These are phyloP conservation scores for Rhagonycha lutea DNA, from an alignment of 2,888 invertebrate species.

Conservation along the genomic window DNA sequence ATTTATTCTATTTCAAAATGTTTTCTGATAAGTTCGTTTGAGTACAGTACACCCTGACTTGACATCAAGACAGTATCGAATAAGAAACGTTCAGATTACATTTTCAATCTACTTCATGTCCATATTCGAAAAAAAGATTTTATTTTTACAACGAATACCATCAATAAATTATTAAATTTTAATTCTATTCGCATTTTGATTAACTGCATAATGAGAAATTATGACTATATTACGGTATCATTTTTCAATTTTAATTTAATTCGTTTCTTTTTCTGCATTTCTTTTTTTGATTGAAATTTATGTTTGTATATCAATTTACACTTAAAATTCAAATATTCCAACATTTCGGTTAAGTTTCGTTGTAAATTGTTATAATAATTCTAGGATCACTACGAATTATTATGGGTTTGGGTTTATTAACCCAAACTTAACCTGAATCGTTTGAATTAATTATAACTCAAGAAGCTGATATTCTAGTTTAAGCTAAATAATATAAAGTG, in stretches of 20 bases:
- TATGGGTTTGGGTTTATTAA: not conserved
- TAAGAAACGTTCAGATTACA: not conserved
- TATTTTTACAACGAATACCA: not conserved
- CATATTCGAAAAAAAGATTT: too few relatives aligned
- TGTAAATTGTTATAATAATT: not conserved
- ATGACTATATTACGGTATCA: too few relatives aligned
- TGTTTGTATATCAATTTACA: not conserved
- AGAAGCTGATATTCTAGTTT: not conserved
- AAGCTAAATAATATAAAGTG: not conserved
- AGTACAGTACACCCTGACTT: not conserved
- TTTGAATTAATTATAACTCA: not conserved
- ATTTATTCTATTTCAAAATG: not conserved
- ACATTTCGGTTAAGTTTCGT: not conserved
- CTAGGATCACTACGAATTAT: not conserved
- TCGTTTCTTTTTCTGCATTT: not conserved
- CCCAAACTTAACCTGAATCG: not conserved
- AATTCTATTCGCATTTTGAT: not conserved
- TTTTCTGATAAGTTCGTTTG: not conserved
- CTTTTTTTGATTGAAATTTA: not conserved
- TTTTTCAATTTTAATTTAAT: not conserved
- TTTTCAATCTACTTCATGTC: too few relatives aligned
- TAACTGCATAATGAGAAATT: not conserved
- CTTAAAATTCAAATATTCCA: not conserved
- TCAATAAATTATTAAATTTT: not conserved
- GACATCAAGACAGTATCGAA: not conserved